Conservation (phyloP, 2,113 vertebrate species). For the Spizaetus ornatus region DNA sequence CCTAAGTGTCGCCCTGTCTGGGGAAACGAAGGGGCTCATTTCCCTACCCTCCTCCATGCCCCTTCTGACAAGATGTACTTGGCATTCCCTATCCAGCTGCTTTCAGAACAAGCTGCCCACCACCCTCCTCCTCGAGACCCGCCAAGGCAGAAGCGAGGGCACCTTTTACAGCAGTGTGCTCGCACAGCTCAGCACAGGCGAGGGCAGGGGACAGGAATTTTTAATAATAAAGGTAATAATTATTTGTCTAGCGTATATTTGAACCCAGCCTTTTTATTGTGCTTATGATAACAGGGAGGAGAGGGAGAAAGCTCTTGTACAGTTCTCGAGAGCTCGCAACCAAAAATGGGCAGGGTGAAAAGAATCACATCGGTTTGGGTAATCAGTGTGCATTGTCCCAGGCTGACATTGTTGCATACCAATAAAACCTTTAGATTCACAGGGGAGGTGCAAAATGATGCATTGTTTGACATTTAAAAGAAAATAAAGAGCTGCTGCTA, state of each 20-base stretch:
- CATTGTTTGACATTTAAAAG: neutral
- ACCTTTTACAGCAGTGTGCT: neutral
- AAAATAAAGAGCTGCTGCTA: neutral
- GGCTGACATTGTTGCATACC: neutral
- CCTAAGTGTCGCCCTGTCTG: neutral
- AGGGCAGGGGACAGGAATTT: neutral
- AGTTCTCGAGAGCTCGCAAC: neutral
- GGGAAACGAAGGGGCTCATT: neutral
- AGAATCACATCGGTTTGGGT: neutral
- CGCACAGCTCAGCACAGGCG: neutral
- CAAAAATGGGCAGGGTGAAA: neutral
- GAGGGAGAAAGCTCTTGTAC: neutral
- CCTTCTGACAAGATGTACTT: rapidly evolving
- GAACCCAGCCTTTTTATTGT: neutral
- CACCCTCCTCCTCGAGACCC: neutral
- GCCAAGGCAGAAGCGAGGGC: neutral
- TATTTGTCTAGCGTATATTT: neutral
- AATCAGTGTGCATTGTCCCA: neutral
- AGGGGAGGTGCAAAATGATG: neutral
- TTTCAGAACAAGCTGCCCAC: neutral
- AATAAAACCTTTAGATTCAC: neutral
- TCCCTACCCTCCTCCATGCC: neutral
- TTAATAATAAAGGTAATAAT: neutral
- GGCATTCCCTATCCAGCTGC: neutral
- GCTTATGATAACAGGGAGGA: neutral